These are phyloP conservation scores for Trichogramma pretiosum DNA, from an alignment of 1,140 invertebrate species.

Conservation along the genomic window DNA sequence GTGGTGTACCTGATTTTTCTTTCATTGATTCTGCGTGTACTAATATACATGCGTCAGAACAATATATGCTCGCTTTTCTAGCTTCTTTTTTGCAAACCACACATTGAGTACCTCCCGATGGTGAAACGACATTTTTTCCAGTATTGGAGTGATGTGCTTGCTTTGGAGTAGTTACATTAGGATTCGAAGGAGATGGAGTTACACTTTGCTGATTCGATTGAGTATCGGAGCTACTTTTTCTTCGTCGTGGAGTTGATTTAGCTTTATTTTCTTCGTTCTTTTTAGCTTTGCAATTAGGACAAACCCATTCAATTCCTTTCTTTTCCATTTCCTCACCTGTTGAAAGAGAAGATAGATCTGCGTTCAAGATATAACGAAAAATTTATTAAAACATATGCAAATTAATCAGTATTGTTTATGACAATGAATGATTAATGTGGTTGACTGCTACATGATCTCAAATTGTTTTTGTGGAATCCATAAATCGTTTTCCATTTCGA, in stretches of 20 bases:
- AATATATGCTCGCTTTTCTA: constrained; percentile 69
- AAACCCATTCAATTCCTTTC: constrained; percentile 81
- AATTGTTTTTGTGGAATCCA: too few species aligned
- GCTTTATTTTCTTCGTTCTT: constrained; percentile 38
- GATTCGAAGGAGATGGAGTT: background rate
- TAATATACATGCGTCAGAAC: constrained; percentile 77
- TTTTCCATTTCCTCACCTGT: constrained; percentile 77
- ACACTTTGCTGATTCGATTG: constrained; percentile 15
- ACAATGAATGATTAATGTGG: too few species aligned
- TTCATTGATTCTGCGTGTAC: constrained; percentile 65
- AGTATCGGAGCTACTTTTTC: constrained; percentile 12
- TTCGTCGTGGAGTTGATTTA: constrained; percentile 17
- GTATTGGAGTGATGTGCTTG: background rate
- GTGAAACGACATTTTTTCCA: background rate
- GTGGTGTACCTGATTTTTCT: constrained; percentile 29
- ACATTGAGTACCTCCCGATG: constrained; percentile 44
- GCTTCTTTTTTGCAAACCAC: constrained; percentile 67
- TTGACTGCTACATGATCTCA: too few species aligned
- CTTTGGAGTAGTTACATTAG: background rate
- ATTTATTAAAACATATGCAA: too few species aligned
- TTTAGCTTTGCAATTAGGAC: constrained; percentile 72
- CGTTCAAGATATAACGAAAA: constrained; percentile 12
- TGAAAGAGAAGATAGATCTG: constrained; percentile 7
- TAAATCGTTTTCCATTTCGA: too few species aligned
- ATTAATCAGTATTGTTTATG: too few species aligned